Evolutionary conservation across 2,797 vertebrate genomes (phyloP).

Genomic region (Telmatherina bonti): DNA sequence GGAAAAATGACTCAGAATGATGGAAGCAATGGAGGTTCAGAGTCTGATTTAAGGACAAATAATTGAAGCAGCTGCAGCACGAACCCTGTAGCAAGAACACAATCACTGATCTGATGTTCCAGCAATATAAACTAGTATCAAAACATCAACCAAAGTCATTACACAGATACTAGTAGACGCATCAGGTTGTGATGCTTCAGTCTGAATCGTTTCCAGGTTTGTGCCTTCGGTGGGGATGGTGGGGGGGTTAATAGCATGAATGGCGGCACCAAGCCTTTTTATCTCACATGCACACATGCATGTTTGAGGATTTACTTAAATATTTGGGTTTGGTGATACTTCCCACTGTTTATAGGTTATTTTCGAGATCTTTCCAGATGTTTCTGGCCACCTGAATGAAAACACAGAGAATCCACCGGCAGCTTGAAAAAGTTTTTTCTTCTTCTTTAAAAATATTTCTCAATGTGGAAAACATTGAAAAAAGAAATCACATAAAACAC

Average conservation of each 20-base stretch:
- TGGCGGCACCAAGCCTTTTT: background rate
- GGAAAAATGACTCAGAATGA: slow-evolving; percentile 8
- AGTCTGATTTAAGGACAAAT: slow-evolving; percentile 10
- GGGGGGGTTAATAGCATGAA: background rate
- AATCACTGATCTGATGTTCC: background rate
- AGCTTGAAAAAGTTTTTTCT: too few relatives aligned
- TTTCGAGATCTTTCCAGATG: too few relatives aligned
- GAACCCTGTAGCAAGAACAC: background rate
- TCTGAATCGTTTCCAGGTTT: background rate
- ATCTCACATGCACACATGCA: background rate
- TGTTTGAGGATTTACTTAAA: background rate
- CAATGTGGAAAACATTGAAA: too few relatives aligned
- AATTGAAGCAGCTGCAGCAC: slow-evolving; percentile 4
- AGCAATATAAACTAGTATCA: background rate
- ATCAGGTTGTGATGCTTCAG: background rate
- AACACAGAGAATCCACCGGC: too few relatives aligned
- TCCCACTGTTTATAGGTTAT: too few relatives aligned
- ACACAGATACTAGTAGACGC: background rate
- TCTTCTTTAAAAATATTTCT: too few relatives aligned
- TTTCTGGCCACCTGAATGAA: too few relatives aligned
- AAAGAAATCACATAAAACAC: too few relatives aligned
- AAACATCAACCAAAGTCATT: background rate
- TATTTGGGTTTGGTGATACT: background rate
- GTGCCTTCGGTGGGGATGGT: background rate
- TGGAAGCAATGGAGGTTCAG: background rate